phyloP scores from a whole-genome alignment of 2,888 invertebrate genomes.

The Torymus texanus region DNA sequence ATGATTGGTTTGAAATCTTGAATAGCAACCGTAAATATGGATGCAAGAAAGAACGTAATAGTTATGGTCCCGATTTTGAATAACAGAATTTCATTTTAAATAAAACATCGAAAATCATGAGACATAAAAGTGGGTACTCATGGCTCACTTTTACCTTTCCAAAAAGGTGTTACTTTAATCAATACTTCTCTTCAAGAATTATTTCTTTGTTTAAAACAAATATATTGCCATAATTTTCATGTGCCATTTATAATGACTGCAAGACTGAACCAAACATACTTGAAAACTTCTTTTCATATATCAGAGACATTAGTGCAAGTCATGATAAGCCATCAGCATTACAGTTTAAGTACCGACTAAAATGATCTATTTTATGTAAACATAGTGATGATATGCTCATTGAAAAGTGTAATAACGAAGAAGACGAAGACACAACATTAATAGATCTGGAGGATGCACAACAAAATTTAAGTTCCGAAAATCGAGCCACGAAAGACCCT shows the following conservation, averaged over 20 bases:
- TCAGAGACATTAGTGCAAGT: constrained; percentile 61
- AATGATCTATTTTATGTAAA: constrained; percentile 64
- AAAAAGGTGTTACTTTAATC: too few relatives aligned
- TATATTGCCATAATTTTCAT: constrained; percentile 1
- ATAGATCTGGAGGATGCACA: neutral
- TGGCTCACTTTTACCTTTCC: too few relatives aligned
- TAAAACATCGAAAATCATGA: too few relatives aligned
- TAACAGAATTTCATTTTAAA: too few relatives aligned
- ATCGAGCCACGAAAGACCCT: neutral
- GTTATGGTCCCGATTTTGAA: too few relatives aligned
- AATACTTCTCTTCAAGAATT: too few relatives aligned
- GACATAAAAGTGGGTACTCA: too few relatives aligned
- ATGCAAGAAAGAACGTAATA: too few relatives aligned
- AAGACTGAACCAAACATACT: constrained; percentile 56
- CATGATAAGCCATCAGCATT: constrained; percentile 63
- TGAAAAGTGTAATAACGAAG: constrained; percentile 44
- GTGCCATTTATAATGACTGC: constrained; percentile 37
- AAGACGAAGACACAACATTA: constrained; percentile 26
- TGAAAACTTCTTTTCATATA: constrained; percentile 64
- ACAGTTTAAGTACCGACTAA: constrained; percentile 58
- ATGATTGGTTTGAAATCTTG: too few relatives aligned
- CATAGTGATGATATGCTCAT: constrained; percentile 60
- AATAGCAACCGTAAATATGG: too few relatives aligned
- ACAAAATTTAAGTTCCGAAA: neutral
- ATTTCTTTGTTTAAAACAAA: too few relatives aligned